Evolutionary conservation across 2,113 vertebrate species (phyloP), one percentile per base, ranked within the genome.

Genomic region (Rutilus rutilus): DNA sequence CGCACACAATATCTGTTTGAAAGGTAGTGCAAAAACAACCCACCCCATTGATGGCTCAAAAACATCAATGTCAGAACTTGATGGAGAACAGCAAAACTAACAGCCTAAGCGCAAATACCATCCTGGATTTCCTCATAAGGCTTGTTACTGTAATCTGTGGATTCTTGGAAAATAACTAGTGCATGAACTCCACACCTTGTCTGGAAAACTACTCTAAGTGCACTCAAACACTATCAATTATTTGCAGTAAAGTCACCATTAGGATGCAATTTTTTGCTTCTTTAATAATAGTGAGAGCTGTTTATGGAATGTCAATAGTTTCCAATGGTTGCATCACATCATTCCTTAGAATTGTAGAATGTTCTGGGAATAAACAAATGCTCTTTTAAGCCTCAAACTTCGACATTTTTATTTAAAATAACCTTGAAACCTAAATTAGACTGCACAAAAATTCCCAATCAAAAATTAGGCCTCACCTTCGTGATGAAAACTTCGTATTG

Each of bases 401-500:
- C 0, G 2, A 25, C 27, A 14, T 19, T 69, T 19, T 0, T 0
- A 52, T 54, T 30, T 47, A 54, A 77, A 77, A 10, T 30, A 54
- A 77, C 1, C 25, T 12, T 6, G 25, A 76, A 33, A 52, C 15
- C 50, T 17, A 6, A 52, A 54, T 19, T 54, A 54, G 5, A 54
- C 54, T 57, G 19, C 19, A 8, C 11, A 21, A 42, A 42, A 19
- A 65, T 77, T 19, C 25, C 5, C 2, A 10, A 36, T 30, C 47
- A 69, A 64, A 85, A 57, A 71, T 91, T 90, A 92, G 92, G 90
- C 90, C 94, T 93, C 94, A 99, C 98, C 98, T 97, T 99, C 97
- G 86, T 99, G 97, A 93, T 98, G 97, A 94, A 99, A 99, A 93
- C 97, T 98, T 94, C 97, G 96, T 91, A 99, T 97, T 19, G 97